phyloP scores from a whole-genome alignment of 2,113 vertebrate species.

The Hyperoodon ampullatus region DNA sequence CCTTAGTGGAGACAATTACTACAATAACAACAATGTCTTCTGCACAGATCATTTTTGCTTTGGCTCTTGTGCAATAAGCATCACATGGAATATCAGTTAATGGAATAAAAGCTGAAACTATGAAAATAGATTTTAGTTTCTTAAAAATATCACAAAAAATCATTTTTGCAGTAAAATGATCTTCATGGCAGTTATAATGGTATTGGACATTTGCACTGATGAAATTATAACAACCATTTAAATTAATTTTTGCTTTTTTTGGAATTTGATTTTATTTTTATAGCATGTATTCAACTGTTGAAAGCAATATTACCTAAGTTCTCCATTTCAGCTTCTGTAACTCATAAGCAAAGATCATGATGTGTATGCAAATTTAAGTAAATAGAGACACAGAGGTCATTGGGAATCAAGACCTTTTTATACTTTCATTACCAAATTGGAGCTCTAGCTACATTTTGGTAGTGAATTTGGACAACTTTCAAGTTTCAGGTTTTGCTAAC shows the following conservation, averaged over 20 bases:
- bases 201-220: background rate
- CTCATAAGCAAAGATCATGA: background rate
- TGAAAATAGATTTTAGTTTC: constrained; percentile 1
- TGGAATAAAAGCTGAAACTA: background rate
- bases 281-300: background rate
- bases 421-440: background rate
- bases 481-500: constrained; percentile 37
- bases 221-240: constrained; percentile 10
- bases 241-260: background rate
- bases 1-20: background rate
- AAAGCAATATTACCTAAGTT: background rate
- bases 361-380: background rate
- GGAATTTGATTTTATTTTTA: background rate
- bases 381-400: background rate
- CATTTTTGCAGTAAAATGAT: background rate
- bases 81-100: background rate
- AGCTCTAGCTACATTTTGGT: background rate
- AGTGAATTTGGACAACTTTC: background rate
- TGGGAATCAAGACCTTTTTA: constrained; percentile 35
- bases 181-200: background rate
- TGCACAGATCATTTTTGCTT: constrained; percentile 48
- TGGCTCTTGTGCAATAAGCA: background rate
- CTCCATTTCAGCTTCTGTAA: constrained; percentile 14
- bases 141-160: background rate
- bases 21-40: constrained; percentile 30